phyloP scores from a whole-genome alignment of 2,888 invertebrate genomes.

The Drosophila parthenogenetica region DNA sequence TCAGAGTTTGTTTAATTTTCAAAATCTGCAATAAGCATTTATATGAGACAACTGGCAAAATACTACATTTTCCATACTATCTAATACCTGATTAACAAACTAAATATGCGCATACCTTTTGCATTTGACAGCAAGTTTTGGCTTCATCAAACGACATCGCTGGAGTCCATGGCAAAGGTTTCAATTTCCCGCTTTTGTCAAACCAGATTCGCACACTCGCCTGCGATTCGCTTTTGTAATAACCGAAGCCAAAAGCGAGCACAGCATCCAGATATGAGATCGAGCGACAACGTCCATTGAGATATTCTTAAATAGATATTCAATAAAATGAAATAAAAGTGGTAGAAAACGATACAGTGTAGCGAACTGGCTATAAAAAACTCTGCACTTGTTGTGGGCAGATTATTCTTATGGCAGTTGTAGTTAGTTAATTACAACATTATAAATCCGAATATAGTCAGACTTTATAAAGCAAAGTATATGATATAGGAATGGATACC shows the following conservation, averaged over 20 bases:
- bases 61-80: too few species aligned
- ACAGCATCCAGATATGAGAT: conserved; percentile 80
- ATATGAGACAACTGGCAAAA: too few species aligned
- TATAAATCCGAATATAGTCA: too few species aligned
- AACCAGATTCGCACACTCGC: conserved; percentile 72
- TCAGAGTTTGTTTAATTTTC: conserved; percentile 73
- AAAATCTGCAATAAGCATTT: conserved; percentile 31
- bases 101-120: conserved; percentile 28
- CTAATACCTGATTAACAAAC: too few species aligned
- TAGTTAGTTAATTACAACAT: too few species aligned
- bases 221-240: conserved; percentile 74
- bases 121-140: conserved; percentile 39
- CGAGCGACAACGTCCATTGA: conserved; percentile 48
- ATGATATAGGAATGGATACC: too few species aligned
- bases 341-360: too few species aligned
- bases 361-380: not conserved
- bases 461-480: too few species aligned
- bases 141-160: conserved; percentile 66
- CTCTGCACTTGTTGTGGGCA: too few species aligned
- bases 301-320: conserved; percentile 33
- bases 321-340: too few species aligned
- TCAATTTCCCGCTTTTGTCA: conserved; percentile 60
- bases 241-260: conserved; percentile 81
- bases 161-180: conserved; percentile 67
- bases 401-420: too few species aligned